These are phyloP conservation scores for Arizona elegans DNA, from an alignment of 2,113 vertebrate genomes.

Conservation along the genomic window DNA sequence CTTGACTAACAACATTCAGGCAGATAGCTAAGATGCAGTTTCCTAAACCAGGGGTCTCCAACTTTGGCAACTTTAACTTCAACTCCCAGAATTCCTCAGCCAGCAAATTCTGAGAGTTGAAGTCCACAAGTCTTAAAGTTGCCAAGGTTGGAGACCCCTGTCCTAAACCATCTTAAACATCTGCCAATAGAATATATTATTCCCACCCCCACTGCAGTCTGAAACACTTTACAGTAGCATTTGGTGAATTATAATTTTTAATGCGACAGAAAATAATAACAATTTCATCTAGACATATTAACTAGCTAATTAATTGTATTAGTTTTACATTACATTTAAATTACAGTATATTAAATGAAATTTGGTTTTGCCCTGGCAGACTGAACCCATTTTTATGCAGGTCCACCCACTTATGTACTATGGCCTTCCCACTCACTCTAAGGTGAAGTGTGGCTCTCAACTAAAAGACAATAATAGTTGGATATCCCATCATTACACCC, in stretches of 20 bases:
- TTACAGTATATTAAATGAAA: background rate
- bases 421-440: background rate
- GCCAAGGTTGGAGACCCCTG: too few species aligned
- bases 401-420: background rate
- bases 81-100: too few species aligned
- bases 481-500: background rate
- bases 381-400: background rate
- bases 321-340: background rate
- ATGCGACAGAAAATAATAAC: background rate
- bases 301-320: background rate
- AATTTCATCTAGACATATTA: background rate
- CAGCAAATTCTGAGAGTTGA: too few species aligned
- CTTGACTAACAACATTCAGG: background rate
- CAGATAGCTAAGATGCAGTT: background rate
- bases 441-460: background rate
- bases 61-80: too few species aligned
- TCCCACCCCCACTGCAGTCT: background rate
- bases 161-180: background rate
- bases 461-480: background rate
- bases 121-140: too few species aligned
- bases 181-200: background rate
- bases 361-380: background rate
- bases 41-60: background rate
- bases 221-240: background rate
- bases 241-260: background rate